Evolutionary conservation across 2,113 vertebrate species (phyloP).

Genomic region (Myxocyprinus asiaticus): DNA sequence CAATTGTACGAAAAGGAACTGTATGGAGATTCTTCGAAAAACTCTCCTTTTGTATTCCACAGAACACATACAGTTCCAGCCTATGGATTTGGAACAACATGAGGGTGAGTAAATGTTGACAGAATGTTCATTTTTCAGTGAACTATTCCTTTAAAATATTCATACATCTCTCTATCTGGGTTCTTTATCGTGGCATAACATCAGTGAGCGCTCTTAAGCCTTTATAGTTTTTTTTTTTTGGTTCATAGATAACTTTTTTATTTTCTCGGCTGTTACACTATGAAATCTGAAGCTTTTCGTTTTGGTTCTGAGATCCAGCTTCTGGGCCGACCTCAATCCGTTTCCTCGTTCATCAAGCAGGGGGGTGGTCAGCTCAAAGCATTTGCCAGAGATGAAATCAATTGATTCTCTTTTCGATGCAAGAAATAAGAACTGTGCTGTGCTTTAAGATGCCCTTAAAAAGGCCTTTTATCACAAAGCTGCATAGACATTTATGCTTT

Average conservation of each 20-base stretch:
- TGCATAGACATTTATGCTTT: constrained; percentile 13
- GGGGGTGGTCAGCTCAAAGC: constrained; percentile 38
- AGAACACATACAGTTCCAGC: too few species aligned
- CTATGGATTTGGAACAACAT: too few species aligned
- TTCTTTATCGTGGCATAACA: neutral
- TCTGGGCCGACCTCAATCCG: constrained; percentile 22
- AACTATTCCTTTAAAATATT: neutral
- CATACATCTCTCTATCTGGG: neutral
- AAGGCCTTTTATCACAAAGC: constrained; percentile 4
- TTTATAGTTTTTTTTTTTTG: neutral
- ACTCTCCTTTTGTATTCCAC: too few species aligned
- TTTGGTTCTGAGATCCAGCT: constrained; percentile 18
- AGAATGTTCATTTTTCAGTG: too few species aligned
- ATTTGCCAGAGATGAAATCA: constrained; percentile 39
- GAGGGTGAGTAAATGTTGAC: too few species aligned
- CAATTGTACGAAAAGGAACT: too few species aligned
- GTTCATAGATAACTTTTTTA: neutral
- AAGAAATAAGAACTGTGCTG: constrained; percentile 14
- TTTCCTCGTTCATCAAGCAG: constrained; percentile 41
- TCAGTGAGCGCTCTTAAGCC: neutral
- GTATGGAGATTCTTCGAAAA: too few species aligned
- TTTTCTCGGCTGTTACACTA: constrained; percentile 1
- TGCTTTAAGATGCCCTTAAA: constrained; percentile 22
- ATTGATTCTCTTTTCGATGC: constrained; percentile 46
- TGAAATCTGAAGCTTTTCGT: constrained; percentile 4